These are phyloP conservation scores for Chaenogobius annularis DNA, from an alignment of 2,113 vertebrate genomes.

Conservation along the genomic window DNA sequence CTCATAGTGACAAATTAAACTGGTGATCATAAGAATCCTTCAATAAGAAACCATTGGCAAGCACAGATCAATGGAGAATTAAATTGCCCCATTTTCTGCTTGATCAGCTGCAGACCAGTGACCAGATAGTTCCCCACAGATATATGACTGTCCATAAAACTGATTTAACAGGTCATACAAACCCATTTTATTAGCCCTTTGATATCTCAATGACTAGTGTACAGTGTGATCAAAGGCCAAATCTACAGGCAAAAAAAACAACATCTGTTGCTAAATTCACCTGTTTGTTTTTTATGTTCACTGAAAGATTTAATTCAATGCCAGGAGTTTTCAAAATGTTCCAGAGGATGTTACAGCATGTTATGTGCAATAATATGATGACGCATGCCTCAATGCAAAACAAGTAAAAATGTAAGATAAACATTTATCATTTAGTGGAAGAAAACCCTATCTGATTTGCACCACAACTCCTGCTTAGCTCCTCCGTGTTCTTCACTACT, in stretches of 20 bases:
- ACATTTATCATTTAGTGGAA: not conserved
- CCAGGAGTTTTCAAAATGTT: too few species aligned
- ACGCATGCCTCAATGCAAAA: not conserved
- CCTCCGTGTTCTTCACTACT: slow-evolving; percentile 40
- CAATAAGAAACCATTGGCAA: not conserved
- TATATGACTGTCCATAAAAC: slow-evolving; percentile 1
- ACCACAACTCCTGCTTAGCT: slow-evolving; percentile 32
- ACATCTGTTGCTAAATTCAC: not conserved
- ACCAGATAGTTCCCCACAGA: not conserved
- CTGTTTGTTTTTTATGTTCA: not conserved
- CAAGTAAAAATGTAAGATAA: not conserved
- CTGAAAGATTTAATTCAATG: too few species aligned
- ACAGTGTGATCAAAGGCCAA: not conserved
- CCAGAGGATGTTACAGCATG: too few species aligned
- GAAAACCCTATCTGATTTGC: slow-evolving; percentile 4
- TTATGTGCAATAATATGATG: not conserved
- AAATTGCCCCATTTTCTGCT: slow-evolving; percentile 6
- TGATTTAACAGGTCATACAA: not conserved
- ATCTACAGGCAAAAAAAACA: not conserved
- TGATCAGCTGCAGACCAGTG: not conserved
- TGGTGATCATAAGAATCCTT: not conserved
- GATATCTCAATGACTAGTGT: not conserved
- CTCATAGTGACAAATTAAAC: not conserved
- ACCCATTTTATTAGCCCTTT: not conserved
- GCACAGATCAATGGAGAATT: not conserved